A percentile compares a stretch with the other conserved stretches of the same genome.
Conservation (phyloP, 2,888 invertebrate genomes). For the Dryobotodes eremita region DNA sequence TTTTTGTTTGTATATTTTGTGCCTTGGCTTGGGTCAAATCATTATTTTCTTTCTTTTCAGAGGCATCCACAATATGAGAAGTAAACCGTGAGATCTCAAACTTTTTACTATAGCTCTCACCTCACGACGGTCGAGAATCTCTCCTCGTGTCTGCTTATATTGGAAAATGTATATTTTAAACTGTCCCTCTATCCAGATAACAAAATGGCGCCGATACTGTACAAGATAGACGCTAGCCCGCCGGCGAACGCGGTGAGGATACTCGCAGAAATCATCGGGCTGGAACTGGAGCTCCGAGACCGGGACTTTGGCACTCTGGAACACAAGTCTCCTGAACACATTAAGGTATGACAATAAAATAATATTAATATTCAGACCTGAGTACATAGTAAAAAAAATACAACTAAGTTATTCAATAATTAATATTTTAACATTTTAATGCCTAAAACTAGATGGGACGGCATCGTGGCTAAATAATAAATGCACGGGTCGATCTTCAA, state of each 20-base stretch:
- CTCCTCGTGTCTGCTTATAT: not conserved
- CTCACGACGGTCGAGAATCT: not conserved
- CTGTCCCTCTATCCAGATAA: constrained; percentile 3
- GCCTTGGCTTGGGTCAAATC: no score
- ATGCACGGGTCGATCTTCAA: not conserved
- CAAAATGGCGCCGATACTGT: constrained; percentile 67
- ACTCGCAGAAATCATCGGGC: constrained; percentile 73
- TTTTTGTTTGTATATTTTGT: no score
- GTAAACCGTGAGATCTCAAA: not conserved
- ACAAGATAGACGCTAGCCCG: constrained; percentile 74
- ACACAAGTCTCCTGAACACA: constrained; percentile 71
- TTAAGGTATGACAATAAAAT: constrained; percentile 66
- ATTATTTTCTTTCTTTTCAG: no score
- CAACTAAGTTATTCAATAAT: not conserved
- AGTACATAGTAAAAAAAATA: not conserved
- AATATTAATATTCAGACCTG: not conserved
- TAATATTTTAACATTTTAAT: no score
- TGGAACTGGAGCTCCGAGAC: constrained; percentile 69
- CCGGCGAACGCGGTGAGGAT: constrained; percentile 74
- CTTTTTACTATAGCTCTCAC: not conserved
- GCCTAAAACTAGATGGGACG: not conserved
- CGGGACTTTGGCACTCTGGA: constrained; percentile 64
- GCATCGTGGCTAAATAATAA: not conserved
- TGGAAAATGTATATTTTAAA: not conserved
- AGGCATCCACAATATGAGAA: not conserved